Evolutionary conservation across 2,888 invertebrate genomes (phyloP), one percentile per base, ranked within the genome.

Genomic region (Cistogaster globosa): DNA sequence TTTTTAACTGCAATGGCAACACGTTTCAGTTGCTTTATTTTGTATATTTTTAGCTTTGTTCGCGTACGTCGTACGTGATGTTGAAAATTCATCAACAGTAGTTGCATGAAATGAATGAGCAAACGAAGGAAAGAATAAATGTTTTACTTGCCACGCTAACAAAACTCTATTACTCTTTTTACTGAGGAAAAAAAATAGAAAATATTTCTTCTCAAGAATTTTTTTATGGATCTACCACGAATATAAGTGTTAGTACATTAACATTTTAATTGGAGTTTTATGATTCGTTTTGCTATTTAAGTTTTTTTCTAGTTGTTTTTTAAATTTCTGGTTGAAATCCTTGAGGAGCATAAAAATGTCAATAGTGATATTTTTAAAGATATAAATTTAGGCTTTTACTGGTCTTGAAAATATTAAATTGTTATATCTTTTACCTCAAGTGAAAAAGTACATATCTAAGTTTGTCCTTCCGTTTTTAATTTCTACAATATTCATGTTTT

Each of bases 71-170:
- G 89, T 90, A 90, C 90, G 91, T 91, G 90, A 90, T 89, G 90
- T 89, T 89, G 89, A 88, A 89, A 89, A 90, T 90, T 90, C 90
- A 90, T 90, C 91, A 90, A 88, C 87, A 68, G 62, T 75, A 80
- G 80, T 68, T 74, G 68, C 51, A 60, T 74, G 67, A 60, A 74
- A 62, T 74, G 74, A 74, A 74, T 74, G 32, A 69, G 62, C 78
- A 62, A 53, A 55, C 68, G 45, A 32, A 58, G 22, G 51, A 78
- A 69, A 53, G 62, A 69, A 62, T 77, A 68, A 77, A 80, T 80
- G 80, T 80, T 60, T 80, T 67, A 80, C 58, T 74, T 80, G 72
- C 72, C 72, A 67, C 16, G 58, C 72, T 58, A 74, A 74, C 80
- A 74, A 74, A 80, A 74, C 74, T 62, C 32, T 67, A 67, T 67